phyloP scores from a whole-genome alignment of 1,140 invertebrate species.

The Drosophila subobscura region DNA sequence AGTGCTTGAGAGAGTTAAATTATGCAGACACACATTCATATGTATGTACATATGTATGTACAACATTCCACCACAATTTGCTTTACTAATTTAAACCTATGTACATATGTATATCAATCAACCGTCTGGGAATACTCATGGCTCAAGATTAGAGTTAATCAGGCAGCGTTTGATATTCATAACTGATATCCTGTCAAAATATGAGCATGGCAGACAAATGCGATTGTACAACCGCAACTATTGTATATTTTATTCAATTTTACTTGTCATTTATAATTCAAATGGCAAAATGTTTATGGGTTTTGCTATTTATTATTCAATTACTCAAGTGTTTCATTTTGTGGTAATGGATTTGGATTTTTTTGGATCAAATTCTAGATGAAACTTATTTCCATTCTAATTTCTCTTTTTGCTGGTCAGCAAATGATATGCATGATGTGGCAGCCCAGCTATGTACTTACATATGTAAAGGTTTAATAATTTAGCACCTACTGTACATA shows the following conservation, averaged over 20 bases:
- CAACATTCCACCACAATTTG: slow-evolving; percentile 24
- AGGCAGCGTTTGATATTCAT: no score
- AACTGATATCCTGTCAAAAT: no score
- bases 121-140: no score
- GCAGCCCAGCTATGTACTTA: slow-evolving; percentile 1
- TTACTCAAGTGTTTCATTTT: no score
- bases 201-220: no score
- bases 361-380: not conserved
- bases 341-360: no score
- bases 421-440: slow-evolving; percentile 28
- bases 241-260: no score
- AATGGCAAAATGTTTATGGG: no score
- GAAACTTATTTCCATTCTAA: slow-evolving; percentile 2
- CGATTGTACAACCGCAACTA: no score
- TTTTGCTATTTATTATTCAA: not conserved
- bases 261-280: no score
- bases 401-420: slow-evolving; percentile 14
- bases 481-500: not conserved
- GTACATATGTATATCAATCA: slow-evolving; percentile 17
- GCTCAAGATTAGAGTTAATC: no score
- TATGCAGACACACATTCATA: not conserved
- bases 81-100: slow-evolving; percentile 6
- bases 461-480: slow-evolving; percentile 26
- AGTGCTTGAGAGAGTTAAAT: slow-evolving; percentile 3
- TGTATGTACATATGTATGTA: not conserved